A percentile compares a stretch with the other conserved stretches of the same genome.
These are phyloP conservation scores for Epizoanthus illoricatus DNA, from an alignment of 92 coral and sea anemone species.

Conservation along the genomic window DNA sequence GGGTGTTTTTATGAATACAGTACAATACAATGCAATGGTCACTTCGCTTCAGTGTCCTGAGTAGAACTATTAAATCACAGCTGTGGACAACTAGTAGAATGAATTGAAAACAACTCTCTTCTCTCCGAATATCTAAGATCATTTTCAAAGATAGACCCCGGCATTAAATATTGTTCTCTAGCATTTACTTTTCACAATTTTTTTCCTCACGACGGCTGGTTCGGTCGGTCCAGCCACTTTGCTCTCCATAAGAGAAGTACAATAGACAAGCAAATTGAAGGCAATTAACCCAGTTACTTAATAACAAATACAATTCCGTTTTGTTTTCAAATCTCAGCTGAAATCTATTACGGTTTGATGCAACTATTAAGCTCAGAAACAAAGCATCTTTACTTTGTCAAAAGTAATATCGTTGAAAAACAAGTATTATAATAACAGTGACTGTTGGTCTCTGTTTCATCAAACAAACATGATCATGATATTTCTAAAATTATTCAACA, in stretches of 20 bases:
- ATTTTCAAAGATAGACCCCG: background rate
- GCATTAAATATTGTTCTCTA: background rate
- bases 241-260: too few relatives aligned
- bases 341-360: background rate
- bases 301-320: background rate
- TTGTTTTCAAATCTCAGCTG: background rate
- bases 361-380: background rate
- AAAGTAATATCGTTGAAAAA: background rate
- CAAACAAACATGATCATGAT: background rate
- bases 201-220: too few relatives aligned
- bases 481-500: background rate
- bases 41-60: background rate
- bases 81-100: background rate
- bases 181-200: too few relatives aligned
- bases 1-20: background rate
- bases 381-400: too few relatives aligned
- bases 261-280: background rate
- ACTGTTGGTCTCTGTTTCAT: background rate
- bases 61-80: background rate
- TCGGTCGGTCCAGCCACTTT: too few relatives aligned
- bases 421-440: background rate
- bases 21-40: background rate
- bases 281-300: background rate
- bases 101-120: background rate
- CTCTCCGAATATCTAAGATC: background rate